Conservation (phyloP, 2,113 vertebrate genomes). For the Esox niger region DNA sequence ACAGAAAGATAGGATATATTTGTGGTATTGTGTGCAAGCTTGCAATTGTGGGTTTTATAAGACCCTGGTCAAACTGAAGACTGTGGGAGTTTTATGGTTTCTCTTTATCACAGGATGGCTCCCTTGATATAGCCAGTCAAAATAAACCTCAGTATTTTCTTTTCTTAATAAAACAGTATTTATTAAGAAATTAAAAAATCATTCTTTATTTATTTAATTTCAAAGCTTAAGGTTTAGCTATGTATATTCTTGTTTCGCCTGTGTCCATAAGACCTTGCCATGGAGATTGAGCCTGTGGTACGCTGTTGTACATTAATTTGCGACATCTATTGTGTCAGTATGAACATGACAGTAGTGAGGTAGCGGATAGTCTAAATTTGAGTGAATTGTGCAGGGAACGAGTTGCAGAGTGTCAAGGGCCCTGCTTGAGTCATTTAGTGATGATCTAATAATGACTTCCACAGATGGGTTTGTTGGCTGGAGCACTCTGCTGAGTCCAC, state of each 20-base stretch:
- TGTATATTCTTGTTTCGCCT: not conserved
- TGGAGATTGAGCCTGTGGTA: not conserved
- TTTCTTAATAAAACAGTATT: too few relatives aligned
- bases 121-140: conserved; percentile 62
- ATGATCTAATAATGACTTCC: conserved; percentile 67
- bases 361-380: conserved; percentile 16
- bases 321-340: not conserved
- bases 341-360: not conserved
- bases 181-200: not conserved
- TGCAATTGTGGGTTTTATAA: conserved; percentile 60
- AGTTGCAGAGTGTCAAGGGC: conserved; percentile 37
- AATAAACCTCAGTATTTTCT: conserved; percentile 45
- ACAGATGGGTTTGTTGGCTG: conserved; percentile 73
- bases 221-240: not conserved
- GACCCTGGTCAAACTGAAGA: conserved; percentile 78
- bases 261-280: not conserved
- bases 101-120: conserved; percentile 64
- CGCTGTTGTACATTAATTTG: not conserved
- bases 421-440: conserved; percentile 61
- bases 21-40: conserved; percentile 63
- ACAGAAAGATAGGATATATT: conserved; percentile 61
- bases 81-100: conserved; percentile 74
- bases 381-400: conserved; percentile 19
- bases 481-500: conserved; percentile 57
- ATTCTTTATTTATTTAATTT: not conserved